Conservation (phyloP, 2,797 vertebrate species). For the Alexandromys oeconomus region DNA sequence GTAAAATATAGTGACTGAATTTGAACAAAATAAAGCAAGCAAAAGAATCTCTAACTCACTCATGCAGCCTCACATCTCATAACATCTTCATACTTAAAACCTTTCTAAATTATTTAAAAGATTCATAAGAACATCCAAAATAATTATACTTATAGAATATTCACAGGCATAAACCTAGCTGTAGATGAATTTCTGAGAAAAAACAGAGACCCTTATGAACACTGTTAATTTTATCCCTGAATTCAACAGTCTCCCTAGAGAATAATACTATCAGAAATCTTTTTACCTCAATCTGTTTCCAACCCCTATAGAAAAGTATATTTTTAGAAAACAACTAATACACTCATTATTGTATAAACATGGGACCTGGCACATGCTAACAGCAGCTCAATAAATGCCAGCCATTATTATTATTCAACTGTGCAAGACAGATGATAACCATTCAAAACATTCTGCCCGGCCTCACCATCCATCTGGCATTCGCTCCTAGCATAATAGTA, state of each 20-base stretch:
- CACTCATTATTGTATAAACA: slow-evolving; percentile 60
- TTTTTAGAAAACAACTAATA: slow-evolving; percentile 68
- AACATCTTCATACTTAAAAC: slow-evolving; percentile 53
- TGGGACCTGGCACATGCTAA: slow-evolving; percentile 27
- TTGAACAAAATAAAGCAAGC: slow-evolving; percentile 71
- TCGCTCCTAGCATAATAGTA: slow-evolving; percentile 17
- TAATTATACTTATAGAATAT: slow-evolving; percentile 41
- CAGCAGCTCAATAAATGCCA: slow-evolving; percentile 35
- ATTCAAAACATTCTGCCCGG: slow-evolving; percentile 46
- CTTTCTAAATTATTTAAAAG: slow-evolving; percentile 65
- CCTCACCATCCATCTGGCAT: not conserved
- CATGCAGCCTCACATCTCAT: slow-evolving; percentile 49
- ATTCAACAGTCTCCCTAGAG: slow-evolving; percentile 49
- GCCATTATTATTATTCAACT: slow-evolving; percentile 54
- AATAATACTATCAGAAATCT: slow-evolving; percentile 32
- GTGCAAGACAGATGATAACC: slow-evolving; percentile 40
- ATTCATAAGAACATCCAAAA: slow-evolving; percentile 56
- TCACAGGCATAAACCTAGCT: slow-evolving; percentile 41
- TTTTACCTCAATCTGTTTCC: slow-evolving; percentile 63
- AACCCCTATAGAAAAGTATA: slow-evolving; percentile 46
- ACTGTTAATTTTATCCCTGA: slow-evolving; percentile 42
- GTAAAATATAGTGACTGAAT: slow-evolving; percentile 58
- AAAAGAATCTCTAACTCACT: slow-evolving; percentile 67
- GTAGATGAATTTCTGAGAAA: slow-evolving; percentile 66
- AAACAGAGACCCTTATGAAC: slow-evolving; percentile 45